Evolutionary conservation across 1,140 invertebrate species (phyloP).

Genomic region (Lanistes nyassanus): DNA sequence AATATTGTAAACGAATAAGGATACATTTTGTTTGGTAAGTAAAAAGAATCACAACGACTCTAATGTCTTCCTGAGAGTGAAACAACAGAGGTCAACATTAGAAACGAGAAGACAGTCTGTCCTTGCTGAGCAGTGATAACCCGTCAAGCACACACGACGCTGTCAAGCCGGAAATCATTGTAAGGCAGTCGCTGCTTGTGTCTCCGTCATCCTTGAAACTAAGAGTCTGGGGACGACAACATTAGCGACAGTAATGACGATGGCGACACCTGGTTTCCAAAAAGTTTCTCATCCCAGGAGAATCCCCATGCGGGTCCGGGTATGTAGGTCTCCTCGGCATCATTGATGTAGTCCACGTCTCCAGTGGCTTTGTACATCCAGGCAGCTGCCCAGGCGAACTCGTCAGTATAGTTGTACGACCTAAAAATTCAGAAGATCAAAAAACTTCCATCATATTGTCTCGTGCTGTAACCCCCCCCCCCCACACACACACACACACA

Average conservation of each 20-base stretch:
- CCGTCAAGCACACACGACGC: not conserved
- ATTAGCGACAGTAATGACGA: not conserved
- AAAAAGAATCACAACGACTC: too few species aligned
- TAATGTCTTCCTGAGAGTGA: too few species aligned
- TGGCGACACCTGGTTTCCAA: slow-evolving; percentile 47
- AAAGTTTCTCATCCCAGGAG: slow-evolving; percentile 74
- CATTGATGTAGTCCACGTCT: slow-evolving; percentile 69
- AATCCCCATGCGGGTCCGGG: slow-evolving; percentile 59
- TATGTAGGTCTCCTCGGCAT: slow-evolving; percentile 66
- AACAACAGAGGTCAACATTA: too few species aligned
- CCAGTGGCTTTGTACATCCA: slow-evolving; percentile 75
- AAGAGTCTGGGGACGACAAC: not conserved
- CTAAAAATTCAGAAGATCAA: slow-evolving; percentile 1
- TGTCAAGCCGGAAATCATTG: too few species aligned
- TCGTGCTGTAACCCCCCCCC: too few species aligned
- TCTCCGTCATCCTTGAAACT: too few species aligned
- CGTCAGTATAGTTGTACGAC: slow-evolving; percentile 70
- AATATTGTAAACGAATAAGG: too few species aligned
- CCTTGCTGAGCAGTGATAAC: not conserved
- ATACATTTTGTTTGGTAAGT: too few species aligned
- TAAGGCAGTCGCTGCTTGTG: too few species aligned
- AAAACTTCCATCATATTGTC: not conserved
- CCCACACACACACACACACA: too few species aligned
- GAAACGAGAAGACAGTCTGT: not conserved
- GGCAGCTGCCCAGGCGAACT: slow-evolving; percentile 73